Conservation (phyloP, 2,113 vertebrate species). For the Trachemys scripta region DNA sequence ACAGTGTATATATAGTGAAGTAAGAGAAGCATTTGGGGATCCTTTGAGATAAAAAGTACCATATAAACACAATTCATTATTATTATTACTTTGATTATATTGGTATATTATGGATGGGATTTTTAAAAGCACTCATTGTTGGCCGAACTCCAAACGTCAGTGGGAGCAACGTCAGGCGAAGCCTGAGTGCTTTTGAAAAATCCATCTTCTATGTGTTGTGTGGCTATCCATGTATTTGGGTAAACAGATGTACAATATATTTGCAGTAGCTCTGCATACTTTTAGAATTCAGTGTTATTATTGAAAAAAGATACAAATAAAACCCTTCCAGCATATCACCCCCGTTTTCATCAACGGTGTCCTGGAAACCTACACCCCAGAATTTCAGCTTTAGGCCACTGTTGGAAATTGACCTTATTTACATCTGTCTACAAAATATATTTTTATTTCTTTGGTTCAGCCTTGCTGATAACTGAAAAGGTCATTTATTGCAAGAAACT, state of each 20-base stretch:
- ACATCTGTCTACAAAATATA: slow-evolving; percentile 79
- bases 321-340: slow-evolving; percentile 19
- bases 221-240: neutral
- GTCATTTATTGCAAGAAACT: slow-evolving; percentile 61
- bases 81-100: neutral
- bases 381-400: slow-evolving; percentile 50
- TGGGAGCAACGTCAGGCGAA: neutral
- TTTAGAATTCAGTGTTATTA: neutral
- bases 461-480: slow-evolving; percentile 68
- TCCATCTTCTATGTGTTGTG: neutral
- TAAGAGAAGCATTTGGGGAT: neutral
- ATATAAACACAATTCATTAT: neutral
- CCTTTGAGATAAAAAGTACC: neutral
- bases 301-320: neutral
- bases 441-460: slow-evolving; percentile 80
- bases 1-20: neutral
- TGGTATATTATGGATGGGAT: neutral
- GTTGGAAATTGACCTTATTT: slow-evolving; percentile 70
- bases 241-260: neutral
- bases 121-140: slow-evolving; percentile 5
- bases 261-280: neutral
- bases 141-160: neutral
- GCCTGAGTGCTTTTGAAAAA: neutral
- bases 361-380: slow-evolving; percentile 20
- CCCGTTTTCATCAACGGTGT: slow-evolving; percentile 57